A percentile compares a stretch with the other conserved stretches of the same genome.
Conservation (phyloP, 64 coral and sea anemone genomes). For the Pocillopora damicornis region DNA sequence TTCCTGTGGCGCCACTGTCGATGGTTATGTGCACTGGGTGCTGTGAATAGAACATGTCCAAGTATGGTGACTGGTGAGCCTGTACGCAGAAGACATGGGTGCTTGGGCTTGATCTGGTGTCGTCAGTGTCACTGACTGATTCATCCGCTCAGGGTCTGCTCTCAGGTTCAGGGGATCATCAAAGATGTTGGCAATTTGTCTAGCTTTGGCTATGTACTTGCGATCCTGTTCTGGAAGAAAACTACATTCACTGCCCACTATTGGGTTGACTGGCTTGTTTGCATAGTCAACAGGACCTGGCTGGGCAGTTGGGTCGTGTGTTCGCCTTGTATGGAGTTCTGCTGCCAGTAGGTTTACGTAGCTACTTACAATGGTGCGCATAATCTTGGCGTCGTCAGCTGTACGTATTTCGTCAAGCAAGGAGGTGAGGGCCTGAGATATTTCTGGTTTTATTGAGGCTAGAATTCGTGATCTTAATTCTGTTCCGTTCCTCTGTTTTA, state of each 20-base stretch:
- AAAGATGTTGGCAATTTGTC: conserved; percentile 32
- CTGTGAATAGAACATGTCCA: conserved; percentile 11
- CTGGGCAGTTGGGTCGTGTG: not conserved
- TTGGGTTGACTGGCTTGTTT: conserved; percentile 2
- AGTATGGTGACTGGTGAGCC: conserved; percentile 2
- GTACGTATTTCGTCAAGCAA: not conserved
- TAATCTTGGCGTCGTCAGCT: not conserved
- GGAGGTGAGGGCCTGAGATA: conserved; percentile 16
- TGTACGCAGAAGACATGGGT: not conserved
- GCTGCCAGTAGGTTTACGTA: not conserved
- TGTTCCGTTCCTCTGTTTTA: conserved; percentile 16
- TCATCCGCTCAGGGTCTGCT: not conserved
- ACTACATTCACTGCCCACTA: not conserved
- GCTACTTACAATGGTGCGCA: not conserved
- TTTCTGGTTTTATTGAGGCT: conserved; percentile 26
- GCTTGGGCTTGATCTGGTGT: not conserved
- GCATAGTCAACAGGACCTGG: conserved; percentile 15
- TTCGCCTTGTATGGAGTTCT: not conserved
- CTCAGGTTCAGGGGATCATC: not conserved
- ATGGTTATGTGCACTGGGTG: not conserved
- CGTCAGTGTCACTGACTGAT: not conserved
- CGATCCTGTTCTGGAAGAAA: conserved; percentile 46
- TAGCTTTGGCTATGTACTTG: conserved; percentile 39
- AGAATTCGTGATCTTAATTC: conserved; percentile 6
- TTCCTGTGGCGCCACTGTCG: not conserved